phyloP scores from a whole-genome alignment of 2,113 vertebrate species.

The Pao palembangensis region DNA sequence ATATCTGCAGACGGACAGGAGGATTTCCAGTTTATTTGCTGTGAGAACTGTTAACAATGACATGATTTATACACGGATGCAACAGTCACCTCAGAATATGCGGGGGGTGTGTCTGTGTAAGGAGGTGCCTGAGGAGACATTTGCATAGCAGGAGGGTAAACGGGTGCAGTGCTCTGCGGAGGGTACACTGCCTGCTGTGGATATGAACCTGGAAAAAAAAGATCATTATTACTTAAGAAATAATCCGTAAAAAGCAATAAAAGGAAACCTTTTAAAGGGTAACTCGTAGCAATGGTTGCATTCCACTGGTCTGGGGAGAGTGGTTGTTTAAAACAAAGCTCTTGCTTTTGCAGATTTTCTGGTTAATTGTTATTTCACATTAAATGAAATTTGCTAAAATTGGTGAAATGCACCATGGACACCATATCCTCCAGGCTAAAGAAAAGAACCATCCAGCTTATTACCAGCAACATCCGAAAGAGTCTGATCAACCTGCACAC shows the following conservation, averaged over 20 bases:
- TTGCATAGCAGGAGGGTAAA: constrained; percentile 86
- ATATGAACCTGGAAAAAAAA: constrained; percentile 79
- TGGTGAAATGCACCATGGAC: too few relatives aligned
- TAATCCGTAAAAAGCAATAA: too few relatives aligned
- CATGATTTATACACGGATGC: not conserved
- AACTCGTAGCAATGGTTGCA: too few relatives aligned
- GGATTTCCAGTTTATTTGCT: not conserved
- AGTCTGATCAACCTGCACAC: not conserved
- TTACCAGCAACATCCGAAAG: too few relatives aligned
- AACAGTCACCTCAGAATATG: constrained; percentile 86
- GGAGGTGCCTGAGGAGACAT: constrained; percentile 87
- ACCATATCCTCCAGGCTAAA: too few relatives aligned
- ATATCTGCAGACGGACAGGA: constrained; percentile 75
- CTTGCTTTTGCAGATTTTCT: too few relatives aligned
- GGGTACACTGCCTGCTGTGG: constrained; percentile 86
- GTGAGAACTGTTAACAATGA: not conserved
- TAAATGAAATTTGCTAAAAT: too few relatives aligned
- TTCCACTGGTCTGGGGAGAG: too few relatives aligned
- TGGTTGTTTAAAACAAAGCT: too few relatives aligned
- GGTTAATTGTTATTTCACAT: too few relatives aligned
- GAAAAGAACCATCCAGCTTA: too few relatives aligned
- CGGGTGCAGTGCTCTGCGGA: constrained; percentile 81
- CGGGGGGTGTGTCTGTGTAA: constrained; percentile 88
- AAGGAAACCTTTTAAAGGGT: not conserved
- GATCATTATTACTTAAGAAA: not conserved